Percentiles rank a stretch among this genome's conserved stretches.
phyloP scores from a whole-genome alignment of 2,888 invertebrate genomes.

The Drosophila fungiperda region DNA sequence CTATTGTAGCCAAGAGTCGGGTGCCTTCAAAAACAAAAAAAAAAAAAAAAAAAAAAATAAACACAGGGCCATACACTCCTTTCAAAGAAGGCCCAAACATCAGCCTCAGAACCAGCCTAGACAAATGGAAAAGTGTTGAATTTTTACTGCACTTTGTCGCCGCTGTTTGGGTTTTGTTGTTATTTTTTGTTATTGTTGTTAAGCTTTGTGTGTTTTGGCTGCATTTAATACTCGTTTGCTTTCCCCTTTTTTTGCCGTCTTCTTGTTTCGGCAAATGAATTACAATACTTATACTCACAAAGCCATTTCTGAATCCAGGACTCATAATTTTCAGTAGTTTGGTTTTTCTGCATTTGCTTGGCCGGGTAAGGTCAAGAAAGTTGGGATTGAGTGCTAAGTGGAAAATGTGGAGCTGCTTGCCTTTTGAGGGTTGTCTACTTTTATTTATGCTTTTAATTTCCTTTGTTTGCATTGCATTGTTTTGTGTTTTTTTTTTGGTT shows the following conservation, averaged over 20 bases:
- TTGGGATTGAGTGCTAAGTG: constrained; percentile 4
- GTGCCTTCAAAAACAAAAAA: constrained; percentile 11
- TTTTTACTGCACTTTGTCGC: constrained; percentile 74
- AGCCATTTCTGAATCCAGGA: constrained; percentile 49
- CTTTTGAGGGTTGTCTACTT: constrained; percentile 45
- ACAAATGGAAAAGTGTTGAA: constrained; percentile 74
- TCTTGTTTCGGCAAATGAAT: constrained; percentile 63
- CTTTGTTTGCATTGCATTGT: constrained; percentile 62
- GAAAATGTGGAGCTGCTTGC: background rate
- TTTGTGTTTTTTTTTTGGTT: constrained; percentile 16
- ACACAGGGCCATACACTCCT: background rate
- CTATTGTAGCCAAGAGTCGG: constrained; percentile 67
- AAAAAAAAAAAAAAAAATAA: constrained; percentile 7
- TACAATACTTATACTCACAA: constrained; percentile 67
- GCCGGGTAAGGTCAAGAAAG: constrained; percentile 20
- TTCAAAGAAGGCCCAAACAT: background rate
- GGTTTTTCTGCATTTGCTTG: constrained; percentile 31
- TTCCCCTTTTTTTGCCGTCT: constrained; percentile 10
- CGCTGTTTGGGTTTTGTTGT: constrained; percentile 25
- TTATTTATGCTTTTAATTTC: constrained; percentile 81
- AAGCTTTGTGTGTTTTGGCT: constrained; percentile 37
- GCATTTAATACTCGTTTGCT: constrained; percentile 66
- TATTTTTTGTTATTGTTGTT: constrained; percentile 25
- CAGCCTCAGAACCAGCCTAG: constrained; percentile 38
- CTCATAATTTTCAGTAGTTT: constrained; percentile 70